Evolutionary conservation across 2,797 vertebrate genomes (phyloP).

Genomic region (Dryobates pubescens): DNA sequence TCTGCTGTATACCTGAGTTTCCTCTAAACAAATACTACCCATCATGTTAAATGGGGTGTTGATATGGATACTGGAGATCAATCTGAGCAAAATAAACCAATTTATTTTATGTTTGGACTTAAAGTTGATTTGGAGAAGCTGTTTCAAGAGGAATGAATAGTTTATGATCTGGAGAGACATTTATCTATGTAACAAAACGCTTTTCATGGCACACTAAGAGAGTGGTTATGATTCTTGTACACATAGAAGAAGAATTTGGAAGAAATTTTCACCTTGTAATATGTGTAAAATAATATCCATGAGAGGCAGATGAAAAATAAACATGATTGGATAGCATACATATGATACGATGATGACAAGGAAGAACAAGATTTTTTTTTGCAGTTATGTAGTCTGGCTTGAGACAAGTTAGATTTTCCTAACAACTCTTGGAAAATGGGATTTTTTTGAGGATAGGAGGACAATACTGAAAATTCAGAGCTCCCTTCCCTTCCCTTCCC

Average conservation of each 20-base stretch:
- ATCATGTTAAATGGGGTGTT: not conserved
- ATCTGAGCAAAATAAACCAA: not conserved
- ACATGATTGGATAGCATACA: not conserved
- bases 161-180: not conserved
- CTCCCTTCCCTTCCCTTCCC: too few relatives aligned
- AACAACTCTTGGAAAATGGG: not conserved
- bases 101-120: not conserved
- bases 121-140: not conserved
- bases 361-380: not conserved
- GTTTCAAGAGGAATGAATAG: not conserved
- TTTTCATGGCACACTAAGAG: not conserved
- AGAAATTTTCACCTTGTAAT: not conserved
- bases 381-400: not conserved
- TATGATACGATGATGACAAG: not conserved
- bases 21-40: not conserved
- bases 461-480: not conserved
- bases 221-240: not conserved
- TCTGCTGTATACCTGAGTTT: not conserved
- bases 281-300: not conserved
- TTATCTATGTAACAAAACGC: not conserved
- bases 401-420: not conserved
- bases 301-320: not conserved
- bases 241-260: not conserved
- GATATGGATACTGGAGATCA: not conserved
- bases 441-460: not conserved